phyloP scores from a whole-genome alignment of 2,888 invertebrate genomes.

The Hedychridium roseum region DNA sequence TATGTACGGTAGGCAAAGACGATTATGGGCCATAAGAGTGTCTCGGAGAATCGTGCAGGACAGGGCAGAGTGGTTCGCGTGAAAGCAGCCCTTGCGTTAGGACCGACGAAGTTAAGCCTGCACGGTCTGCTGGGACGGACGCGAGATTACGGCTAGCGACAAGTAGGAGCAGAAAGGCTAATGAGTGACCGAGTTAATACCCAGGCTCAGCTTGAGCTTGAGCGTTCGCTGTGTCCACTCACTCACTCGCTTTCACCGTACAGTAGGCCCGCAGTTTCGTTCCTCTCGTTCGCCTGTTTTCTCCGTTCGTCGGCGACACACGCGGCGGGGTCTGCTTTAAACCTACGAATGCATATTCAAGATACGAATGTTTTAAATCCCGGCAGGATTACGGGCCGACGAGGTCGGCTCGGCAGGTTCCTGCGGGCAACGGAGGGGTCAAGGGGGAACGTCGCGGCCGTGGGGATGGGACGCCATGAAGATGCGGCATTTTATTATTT shows the following conservation, averaged over 20 bases:
- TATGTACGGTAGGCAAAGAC: no score
- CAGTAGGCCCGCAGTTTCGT: neutral
- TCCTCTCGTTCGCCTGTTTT: constrained; percentile 1
- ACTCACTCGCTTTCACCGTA: constrained; percentile 6
- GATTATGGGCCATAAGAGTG: no score
- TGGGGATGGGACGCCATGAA: constrained; percentile 16
- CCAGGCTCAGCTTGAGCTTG: constrained; percentile 35
- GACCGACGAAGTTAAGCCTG: constrained; percentile 42
- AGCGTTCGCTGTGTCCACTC: constrained; percentile 4
- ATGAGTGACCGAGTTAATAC: constrained; percentile 52
- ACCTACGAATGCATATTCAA: constrained; percentile 57
- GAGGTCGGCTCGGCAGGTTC: constrained; percentile 18
- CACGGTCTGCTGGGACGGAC: constrained; percentile 33
- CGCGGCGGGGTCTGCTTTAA: constrained; percentile 39
- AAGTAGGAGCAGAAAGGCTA: constrained; percentile 51
- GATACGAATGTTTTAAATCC: constrained; percentile 62
- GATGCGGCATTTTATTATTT: constrained; percentile 51
- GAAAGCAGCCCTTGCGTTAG: no score
- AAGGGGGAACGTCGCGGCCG: constrained; percentile 10
- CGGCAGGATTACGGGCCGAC: constrained; percentile 49
- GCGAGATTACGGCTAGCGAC: constrained; percentile 49
- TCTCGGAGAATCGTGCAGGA: no score
- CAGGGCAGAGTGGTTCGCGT: no score
- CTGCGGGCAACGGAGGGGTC: constrained; percentile 3
- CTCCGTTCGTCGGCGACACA: neutral